Evolutionary conservation across 2,888 invertebrate species (phyloP).

Genomic region (Phasia obesa): DNA sequence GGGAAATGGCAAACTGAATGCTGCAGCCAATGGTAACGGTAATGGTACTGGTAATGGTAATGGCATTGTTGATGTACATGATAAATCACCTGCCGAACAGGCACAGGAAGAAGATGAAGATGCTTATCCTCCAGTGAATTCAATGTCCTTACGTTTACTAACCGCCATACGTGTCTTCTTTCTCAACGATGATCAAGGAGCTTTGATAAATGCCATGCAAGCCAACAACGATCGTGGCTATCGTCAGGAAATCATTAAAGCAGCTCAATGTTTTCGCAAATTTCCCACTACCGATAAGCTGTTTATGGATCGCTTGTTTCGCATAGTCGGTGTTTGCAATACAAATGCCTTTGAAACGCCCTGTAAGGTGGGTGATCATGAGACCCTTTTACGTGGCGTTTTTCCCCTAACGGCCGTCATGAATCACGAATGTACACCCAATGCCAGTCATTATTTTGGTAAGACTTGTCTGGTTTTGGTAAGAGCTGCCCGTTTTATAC

Average conservation of each 20-base stretch:
- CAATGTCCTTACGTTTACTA: slow-evolving; percentile 79
- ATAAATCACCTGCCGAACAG: not conserved
- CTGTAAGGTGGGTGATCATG: slow-evolving; percentile 77
- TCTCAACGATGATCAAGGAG: slow-evolving; percentile 77
- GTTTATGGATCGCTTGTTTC: slow-evolving; percentile 79
- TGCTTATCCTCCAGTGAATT: slow-evolving; percentile 75
- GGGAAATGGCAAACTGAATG: not conserved
- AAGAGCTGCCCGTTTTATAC: slow-evolving; percentile 85
- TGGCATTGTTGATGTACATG: slow-evolving; percentile 2
- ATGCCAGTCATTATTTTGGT: slow-evolving; percentile 87
- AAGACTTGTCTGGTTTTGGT: slow-evolving; percentile 85
- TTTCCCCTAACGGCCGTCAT: slow-evolving; percentile 88
- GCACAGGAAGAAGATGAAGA: slow-evolving; percentile 28
- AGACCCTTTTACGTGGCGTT: slow-evolving; percentile 85
- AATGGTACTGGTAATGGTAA: too few relatives aligned
- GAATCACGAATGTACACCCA: slow-evolving; percentile 89
- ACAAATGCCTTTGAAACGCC: slow-evolving; percentile 82
- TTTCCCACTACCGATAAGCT: slow-evolving; percentile 80
- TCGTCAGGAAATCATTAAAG: slow-evolving; percentile 80
- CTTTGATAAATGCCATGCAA: slow-evolving; percentile 80
- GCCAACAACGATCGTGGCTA: slow-evolving; percentile 80
- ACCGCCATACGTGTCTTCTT: slow-evolving; percentile 80
- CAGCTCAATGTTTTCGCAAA: slow-evolving; percentile 80
- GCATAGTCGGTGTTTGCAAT: slow-evolving; percentile 81
- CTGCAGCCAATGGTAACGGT: slow-evolving; percentile 1